Base-by-base conservation (phyloP, 2,797 vertebrate species). In the Siniperca obscura region DNA sequence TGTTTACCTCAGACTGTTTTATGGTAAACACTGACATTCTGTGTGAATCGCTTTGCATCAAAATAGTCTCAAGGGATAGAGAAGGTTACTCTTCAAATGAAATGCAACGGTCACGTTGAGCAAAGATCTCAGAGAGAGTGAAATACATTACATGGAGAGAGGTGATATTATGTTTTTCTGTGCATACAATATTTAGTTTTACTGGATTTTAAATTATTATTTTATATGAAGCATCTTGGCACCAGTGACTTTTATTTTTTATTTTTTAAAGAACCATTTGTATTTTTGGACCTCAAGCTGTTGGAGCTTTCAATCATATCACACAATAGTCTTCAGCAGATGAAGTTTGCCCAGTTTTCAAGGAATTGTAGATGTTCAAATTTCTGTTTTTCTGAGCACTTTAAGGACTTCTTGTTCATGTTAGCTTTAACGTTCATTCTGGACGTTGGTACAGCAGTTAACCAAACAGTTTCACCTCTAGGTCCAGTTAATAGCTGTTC, bases 1-100 rank as follows among this genome's bases (percentile, higher is more conserved):
- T 42, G 30, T 75, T 78, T 70, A 68, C 62, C 27, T 79, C 7
- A 5, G 34, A 59, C 53, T 70, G 42, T 70, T 80, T 74, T 36
- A 57, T 68, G 40, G 9, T 38, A 62, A 78, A 68, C 42, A 16
- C 3, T 34, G 48, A 53, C 2, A 17, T 25, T 62, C 34, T 55
- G 12, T 22, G n/a, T 21, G 3, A 1, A 22, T 65, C 9, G 0
- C 13, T 42, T 4, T 69, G 52, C 52, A 38, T 53, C n/a, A 57
- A 16, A 79, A 73, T 61, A 70, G 16, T 22, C 25, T 59, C 13
- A 25, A 65, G 25, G 4, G 74, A 16, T 1, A 17, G 13, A 25
- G 55, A 34, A 46, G 66, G 53, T 59, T 50, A 19, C 30, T 78
- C 19, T 77, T 8, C 1, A 38, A 77, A 42, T 53, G 44, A 76